A percentile compares a stretch with the other conserved stretches of the same genome.
phyloP scores from a whole-genome alignment of 2,113 vertebrate species.

The Sciurus niger region DNA sequence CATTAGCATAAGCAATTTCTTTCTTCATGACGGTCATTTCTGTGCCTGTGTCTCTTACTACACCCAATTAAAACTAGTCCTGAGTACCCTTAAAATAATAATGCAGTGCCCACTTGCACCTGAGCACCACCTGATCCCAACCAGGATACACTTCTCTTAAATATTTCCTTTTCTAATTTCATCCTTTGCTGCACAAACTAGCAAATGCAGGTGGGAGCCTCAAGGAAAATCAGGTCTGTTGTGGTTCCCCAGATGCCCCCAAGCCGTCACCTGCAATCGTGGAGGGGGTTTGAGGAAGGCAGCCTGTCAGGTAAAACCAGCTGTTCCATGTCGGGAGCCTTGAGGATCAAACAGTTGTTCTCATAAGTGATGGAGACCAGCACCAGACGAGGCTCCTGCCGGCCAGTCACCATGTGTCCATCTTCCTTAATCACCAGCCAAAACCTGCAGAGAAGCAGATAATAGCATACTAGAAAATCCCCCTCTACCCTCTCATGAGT shows the following conservation, averaged over 20 bases:
- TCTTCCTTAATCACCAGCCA: slow-evolving; percentile 95
- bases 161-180: background rate
- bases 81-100: too few species aligned
- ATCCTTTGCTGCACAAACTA: background rate
- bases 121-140: background rate
- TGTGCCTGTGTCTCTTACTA: background rate
- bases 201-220: background rate
- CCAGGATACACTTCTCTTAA: background rate
- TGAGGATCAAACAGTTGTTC: slow-evolving; percentile 85
- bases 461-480: background rate
- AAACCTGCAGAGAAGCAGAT: slow-evolving; percentile 87
- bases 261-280: slow-evolving; percentile 87
- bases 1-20: background rate
- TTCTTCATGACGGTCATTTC: background rate
- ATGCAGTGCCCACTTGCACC: background rate
- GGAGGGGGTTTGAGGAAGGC: slow-evolving; percentile 84
- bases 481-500: background rate
- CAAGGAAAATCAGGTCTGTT: fast-evolving
- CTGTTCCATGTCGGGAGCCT: slow-evolving; percentile 90
- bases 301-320: slow-evolving; percentile 89
- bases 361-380: slow-evolving; percentile 89
- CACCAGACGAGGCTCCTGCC: slow-evolving; percentile 95
- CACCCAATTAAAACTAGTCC: background rate
- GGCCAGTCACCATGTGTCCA: slow-evolving; percentile 93
- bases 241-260: fast-evolving